Base-by-base conservation (phyloP, 2,797 vertebrate genomes). In the Gephyroberyx darwinii region DNA sequence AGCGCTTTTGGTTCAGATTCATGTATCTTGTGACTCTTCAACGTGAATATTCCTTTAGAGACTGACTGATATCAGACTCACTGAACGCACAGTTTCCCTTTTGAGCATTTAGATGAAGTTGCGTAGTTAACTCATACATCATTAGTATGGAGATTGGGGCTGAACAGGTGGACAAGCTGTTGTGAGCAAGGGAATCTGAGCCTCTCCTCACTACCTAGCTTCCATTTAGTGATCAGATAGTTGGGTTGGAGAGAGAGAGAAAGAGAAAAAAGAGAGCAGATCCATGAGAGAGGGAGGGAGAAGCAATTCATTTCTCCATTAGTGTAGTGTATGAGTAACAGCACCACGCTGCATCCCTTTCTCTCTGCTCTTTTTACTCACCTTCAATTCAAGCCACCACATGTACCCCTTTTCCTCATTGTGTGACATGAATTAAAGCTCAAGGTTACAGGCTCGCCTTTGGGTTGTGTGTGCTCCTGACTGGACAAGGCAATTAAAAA, bases 111-210 rank as follows among this genome's bases (percentile, higher is more conserved):
- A 66, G 50, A 81, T 52, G 37, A 72, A 51, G 67, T 62, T 71
- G 53, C 82, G 60, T 37, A 59, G 50, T 70, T 33, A 83, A 84
- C 26, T 26, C 26, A 26, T 3, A 80, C 63, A 4, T 85, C 33
- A 74, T 88, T 88, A 77, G 56, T 65, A 57, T 67, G 45, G 62
- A 62, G 81, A 80, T 67, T 78, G 73, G 72, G 57, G 81, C 77
- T 83, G 89, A 94, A 93, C 93, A 93, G 93, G 94, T 94, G 93
- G 90, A 88, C 83, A 76, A 90, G 88, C 86, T 89, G 84, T 87
- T 89, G 88, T 86, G 77, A 82, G 86, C 35, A 20, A 74, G 77
- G 83, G 84, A 84, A 91, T 88, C 74, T 45, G 74, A 89, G 81
- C 68, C 65, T 83, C 39, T 70, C 74, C 77, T 84, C 84, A 31